Evolutionary conservation across 2,888 invertebrate genomes (phyloP).

Genomic region (Chymomyza caudatula): DNA sequence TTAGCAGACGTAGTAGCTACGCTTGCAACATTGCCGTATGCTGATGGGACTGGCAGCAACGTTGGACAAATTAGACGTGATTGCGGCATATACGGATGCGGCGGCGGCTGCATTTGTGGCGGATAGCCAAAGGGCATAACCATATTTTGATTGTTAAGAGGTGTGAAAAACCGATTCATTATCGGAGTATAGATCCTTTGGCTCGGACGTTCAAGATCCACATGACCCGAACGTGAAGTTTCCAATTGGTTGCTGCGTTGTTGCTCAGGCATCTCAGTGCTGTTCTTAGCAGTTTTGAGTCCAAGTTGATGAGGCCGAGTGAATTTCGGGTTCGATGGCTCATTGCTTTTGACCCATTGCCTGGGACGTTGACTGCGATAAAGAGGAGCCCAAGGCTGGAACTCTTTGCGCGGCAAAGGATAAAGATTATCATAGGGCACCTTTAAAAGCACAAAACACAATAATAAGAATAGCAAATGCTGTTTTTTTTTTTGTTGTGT

Average conservation of each 20-base stretch:
- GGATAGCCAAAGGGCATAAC: slow-evolving; percentile 43
- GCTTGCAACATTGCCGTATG: neutral
- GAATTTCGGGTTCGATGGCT: neutral
- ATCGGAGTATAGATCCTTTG: slow-evolving; percentile 3
- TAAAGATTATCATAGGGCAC: slow-evolving; percentile 83
- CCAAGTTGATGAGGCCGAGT: neutral
- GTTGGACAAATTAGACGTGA: slow-evolving; percentile 16
- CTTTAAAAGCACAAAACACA: slow-evolving; percentile 39
- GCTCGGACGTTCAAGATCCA: neutral
- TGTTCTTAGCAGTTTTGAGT: neutral
- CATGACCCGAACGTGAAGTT: neutral
- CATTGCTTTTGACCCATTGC: too few species aligned
- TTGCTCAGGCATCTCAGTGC: neutral
- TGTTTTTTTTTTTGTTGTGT: too few species aligned
- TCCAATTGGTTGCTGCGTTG: neutral
- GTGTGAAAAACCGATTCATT: neutral
- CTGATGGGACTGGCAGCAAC: slow-evolving; percentile 3
- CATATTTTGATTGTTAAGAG: slow-evolving; percentile 58
- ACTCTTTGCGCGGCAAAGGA: slow-evolving; percentile 82
- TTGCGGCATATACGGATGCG: slow-evolving; percentile 14
- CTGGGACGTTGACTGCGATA: slow-evolving; percentile 79
- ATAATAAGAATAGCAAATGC: too few species aligned
- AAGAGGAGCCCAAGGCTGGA: slow-evolving; percentile 84
- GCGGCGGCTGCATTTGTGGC: slow-evolving; percentile 24
- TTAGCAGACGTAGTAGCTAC: neutral